Base-by-base conservation (phyloP, 2,113 vertebrate species). In the Callionymus lyra region DNA sequence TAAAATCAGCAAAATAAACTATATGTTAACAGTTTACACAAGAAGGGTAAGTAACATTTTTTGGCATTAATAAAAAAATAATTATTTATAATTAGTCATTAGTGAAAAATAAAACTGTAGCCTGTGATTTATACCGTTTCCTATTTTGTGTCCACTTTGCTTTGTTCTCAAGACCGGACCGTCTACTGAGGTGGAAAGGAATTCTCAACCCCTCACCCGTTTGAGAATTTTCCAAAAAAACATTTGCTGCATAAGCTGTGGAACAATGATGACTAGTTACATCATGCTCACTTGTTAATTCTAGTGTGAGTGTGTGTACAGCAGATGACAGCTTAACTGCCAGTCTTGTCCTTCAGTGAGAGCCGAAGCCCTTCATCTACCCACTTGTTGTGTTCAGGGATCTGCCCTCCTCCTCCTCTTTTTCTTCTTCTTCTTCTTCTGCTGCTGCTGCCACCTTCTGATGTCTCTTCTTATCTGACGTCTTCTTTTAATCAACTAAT, bases 321-420 rank as follows among this genome's bases (percentile, higher is more conserved):
- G 72, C 78, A 74, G 68, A 77, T 75, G 75, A 45, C 51, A 70
- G 70, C 77, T 53, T 57, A 55, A 57, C 55, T 70, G 70, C 46
- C 56, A 76, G 70, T 44, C 56, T 78, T 55, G 63, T 65, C 72
- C 73, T 62, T 70, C 59, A 57, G 56, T 63, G 78, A 70, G 73
- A 79, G 59, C 47, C 53, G 68, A 78, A 70, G 72, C 78, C 58
- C 62, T 66, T 77, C 73, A 71, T 79, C 66, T 70, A 66, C 49
- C 59, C 68, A 81, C 74, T 78, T 68, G 59, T 69, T 74, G 65
- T 72, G 70, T 34, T 32, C 12, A 44, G 64, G 47, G 59, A 59
- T 59, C 64, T 56, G 50, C 38, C 41, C 12, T 49, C 38, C 59
- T 21, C 44, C 38, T 37, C 19, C 10, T 34, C 33, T 45, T 34